These are phyloP conservation scores for Daktulosphaira vitifoliae DNA, from an alignment of 1,140 invertebrate species.

Conservation along the genomic window DNA sequence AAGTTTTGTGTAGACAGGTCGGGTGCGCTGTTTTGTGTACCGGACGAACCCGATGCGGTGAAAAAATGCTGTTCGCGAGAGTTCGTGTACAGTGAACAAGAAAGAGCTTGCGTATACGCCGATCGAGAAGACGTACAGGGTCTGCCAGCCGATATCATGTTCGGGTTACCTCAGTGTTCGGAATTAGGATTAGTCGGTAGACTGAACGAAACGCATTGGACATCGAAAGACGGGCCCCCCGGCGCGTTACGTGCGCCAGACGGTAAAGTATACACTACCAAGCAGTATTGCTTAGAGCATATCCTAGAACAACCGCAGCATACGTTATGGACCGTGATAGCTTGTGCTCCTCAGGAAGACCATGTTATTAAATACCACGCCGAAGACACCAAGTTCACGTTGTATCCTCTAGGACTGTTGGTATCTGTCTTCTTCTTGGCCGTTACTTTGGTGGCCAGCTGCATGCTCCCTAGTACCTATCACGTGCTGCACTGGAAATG, in stretches of 20 bases:
- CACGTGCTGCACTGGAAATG: slow-evolving; percentile 76
- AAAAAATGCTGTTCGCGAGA: slow-evolving; percentile 53
- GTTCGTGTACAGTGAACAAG: slow-evolving; percentile 49
- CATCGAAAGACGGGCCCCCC: slow-evolving; percentile 45
- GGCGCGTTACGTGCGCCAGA: slow-evolving; percentile 43
- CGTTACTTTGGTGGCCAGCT: slow-evolving; percentile 63
- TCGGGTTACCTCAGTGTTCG: slow-evolving; percentile 49
- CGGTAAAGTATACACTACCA: slow-evolving; percentile 44
- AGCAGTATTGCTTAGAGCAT: slow-evolving; percentile 54
- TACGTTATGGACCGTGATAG: slow-evolving; percentile 50
- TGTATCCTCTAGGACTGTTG: slow-evolving; percentile 65
- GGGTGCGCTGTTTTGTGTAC: slow-evolving; percentile 22
- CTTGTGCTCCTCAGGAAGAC: slow-evolving; percentile 50
- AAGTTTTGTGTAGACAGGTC: slow-evolving; percentile 48
- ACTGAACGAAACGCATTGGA: slow-evolving; percentile 42
- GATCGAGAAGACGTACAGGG: slow-evolving; percentile 39
- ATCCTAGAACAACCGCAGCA: slow-evolving; percentile 46
- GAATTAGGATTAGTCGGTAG: slow-evolving; percentile 44
- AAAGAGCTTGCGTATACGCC: slow-evolving; percentile 44
- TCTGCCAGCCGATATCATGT: slow-evolving; percentile 26
- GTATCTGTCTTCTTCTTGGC: slow-evolving; percentile 67
- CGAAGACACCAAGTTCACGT: slow-evolving; percentile 51
- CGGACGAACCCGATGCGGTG: slow-evolving; percentile 40
- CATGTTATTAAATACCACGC: slow-evolving; percentile 41
- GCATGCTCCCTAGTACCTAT: slow-evolving; percentile 65